A percentile compares a stretch with the other conserved stretches of the same genome.
phyloP scores from a whole-genome alignment of 2,113 vertebrate genomes.

The Fukomys damarensis region DNA sequence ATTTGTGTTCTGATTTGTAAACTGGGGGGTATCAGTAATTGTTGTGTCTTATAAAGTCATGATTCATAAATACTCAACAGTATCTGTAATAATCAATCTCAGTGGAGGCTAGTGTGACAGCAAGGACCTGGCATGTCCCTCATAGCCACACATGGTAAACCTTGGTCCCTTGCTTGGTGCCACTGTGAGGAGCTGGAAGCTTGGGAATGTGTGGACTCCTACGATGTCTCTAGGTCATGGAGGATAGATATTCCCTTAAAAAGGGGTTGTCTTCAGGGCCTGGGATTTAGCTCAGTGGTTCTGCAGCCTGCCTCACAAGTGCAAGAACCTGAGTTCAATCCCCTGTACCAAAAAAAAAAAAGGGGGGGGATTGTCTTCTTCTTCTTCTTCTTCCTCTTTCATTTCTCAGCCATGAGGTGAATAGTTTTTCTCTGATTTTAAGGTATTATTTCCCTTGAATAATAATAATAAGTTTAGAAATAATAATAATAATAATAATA shows the following conservation, averaged over 20 bases:
- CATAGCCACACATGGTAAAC: not conserved
- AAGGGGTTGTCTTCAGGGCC: too few species aligned
- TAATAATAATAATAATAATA: too few species aligned
- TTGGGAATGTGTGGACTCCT: too few species aligned
- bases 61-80: not conserved
- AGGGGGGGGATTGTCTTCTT: too few species aligned
- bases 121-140: not conserved
- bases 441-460: not conserved
- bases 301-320: too few species aligned
- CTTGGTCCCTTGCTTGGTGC: not conserved
- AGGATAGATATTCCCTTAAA: not conserved
- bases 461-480: too few species aligned
- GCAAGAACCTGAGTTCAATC: too few species aligned
- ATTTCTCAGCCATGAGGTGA: not conserved
- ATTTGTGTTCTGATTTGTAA: not conserved
- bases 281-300: too few species aligned
- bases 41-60: not conserved
- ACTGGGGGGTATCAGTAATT: not conserved
- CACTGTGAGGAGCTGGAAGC: not conserved
- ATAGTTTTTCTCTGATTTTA: not conserved
- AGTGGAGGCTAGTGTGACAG: not conserved
- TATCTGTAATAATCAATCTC: not conserved
- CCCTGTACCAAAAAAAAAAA: too few species aligned
- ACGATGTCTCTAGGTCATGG: not conserved
- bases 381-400: not conserved